Conservation (phyloP, 2,888 invertebrate species). For the Xylophagus ater region DNA sequence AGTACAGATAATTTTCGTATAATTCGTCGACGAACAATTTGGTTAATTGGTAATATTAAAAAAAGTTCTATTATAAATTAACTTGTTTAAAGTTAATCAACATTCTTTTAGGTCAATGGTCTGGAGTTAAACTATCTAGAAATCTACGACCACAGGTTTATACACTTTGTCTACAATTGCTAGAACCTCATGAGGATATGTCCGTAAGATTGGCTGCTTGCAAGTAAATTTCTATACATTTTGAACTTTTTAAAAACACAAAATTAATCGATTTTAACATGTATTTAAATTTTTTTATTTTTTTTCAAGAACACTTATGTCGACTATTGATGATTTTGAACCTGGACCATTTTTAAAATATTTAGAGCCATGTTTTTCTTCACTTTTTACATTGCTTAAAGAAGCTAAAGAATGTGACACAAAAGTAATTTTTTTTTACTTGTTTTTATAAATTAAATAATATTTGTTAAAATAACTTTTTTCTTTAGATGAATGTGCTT, state of each 20-base stretch:
- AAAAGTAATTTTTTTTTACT: conserved; percentile 49
- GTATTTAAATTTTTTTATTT: too few species aligned
- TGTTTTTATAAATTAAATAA: too few species aligned
- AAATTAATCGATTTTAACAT: too few species aligned
- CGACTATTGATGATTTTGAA: conserved; percentile 84
- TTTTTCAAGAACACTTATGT: conserved; percentile 51
- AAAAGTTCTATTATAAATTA: not conserved
- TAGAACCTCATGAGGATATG: conserved; percentile 68
- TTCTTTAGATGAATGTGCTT: conserved; percentile 68
- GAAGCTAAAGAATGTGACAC: conserved; percentile 87
- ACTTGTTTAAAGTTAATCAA: not conserved
- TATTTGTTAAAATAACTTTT: conserved; percentile 4
- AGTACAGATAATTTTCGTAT: conserved; percentile 75
- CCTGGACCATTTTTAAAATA: conserved; percentile 82
- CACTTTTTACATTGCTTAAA: conserved; percentile 72
- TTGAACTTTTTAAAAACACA: not conserved
- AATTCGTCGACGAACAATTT: conserved; percentile 71
- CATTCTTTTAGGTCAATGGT: conserved; percentile 45
- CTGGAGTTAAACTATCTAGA: conserved; percentile 69
- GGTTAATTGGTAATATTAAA: conserved; percentile 58
- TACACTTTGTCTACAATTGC: conserved; percentile 59
- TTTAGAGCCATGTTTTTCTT: conserved; percentile 64
- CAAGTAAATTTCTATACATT: conserved; percentile 34
- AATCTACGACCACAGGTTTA: conserved; percentile 73
- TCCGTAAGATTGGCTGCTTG: conserved; percentile 82